phyloP scores from a whole-genome alignment of 2,113 vertebrate species.

The Megaceryle maxima region DNA sequence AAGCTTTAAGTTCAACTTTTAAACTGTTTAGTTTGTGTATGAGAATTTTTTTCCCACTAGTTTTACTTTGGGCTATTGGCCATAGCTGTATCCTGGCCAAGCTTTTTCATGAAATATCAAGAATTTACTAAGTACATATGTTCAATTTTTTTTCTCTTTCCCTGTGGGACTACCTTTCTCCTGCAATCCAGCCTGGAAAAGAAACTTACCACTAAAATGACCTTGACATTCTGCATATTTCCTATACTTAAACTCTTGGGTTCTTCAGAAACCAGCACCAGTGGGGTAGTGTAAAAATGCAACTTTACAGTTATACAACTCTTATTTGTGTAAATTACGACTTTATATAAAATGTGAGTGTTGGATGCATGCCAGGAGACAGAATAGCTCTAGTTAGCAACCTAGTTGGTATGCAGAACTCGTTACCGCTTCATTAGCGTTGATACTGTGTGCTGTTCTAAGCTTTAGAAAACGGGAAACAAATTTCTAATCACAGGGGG shows the following conservation, averaged over 20 bases:
- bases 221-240: slow-evolving; percentile 16
- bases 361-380: background rate
- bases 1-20: slow-evolving; percentile 20
- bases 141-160: background rate
- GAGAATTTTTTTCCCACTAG: background rate
- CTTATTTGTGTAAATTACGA: too few relatives aligned
- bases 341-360: background rate
- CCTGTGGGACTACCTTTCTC: slow-evolving; percentile 21
- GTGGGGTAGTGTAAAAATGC: background rate
- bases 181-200: slow-evolving; percentile 47
- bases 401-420: background rate
- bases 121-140: slow-evolving; percentile 66
- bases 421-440: background rate
- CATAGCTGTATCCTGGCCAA: slow-evolving; percentile 62
- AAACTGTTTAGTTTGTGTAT: background rate
- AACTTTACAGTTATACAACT: background rate
- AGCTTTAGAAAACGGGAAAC: background rate
- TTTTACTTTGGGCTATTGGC: slow-evolving; percentile 41
- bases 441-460: background rate
- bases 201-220: slow-evolving; percentile 1
- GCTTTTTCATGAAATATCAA: slow-evolving; percentile 54
- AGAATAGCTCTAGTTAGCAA: background rate
- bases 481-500: background rate
- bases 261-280: slow-evolving; percentile 21
- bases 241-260: background rate